phyloP scores from a whole-genome alignment of 2,113 vertebrate species.

The Daboia siamensis region DNA sequence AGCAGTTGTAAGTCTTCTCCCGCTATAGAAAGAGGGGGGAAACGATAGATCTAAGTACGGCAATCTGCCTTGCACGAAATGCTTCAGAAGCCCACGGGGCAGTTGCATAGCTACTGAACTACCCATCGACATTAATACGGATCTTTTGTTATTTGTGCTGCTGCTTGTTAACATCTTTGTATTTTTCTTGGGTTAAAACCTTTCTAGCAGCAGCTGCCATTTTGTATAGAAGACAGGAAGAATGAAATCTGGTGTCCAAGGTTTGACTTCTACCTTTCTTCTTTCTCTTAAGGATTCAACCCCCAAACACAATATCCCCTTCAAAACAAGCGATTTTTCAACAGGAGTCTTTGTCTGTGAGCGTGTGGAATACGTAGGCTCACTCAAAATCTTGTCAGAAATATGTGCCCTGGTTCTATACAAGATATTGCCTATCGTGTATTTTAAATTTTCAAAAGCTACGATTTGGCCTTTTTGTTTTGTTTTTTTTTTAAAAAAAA shows the following conservation, averaged over 20 bases:
- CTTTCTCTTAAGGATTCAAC: neutral
- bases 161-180: neutral
- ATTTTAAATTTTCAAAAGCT: neutral
- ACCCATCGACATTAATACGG: constrained; percentile 28
- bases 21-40: neutral
- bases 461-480: too few species aligned
- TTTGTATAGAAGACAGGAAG: neutral
- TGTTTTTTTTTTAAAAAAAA: neutral
- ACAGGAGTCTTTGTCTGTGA: neutral
- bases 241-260: neutral
- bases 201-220: neutral
- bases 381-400: neutral
- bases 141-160: constrained; percentile 3
- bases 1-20: neutral
- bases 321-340: neutral
- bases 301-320: neutral
- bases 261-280: constrained; percentile 1
- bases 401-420: neutral
- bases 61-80: neutral
- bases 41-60: neutral
- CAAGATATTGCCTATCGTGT: neutral
- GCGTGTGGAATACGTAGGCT: neutral
- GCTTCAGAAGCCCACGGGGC: fast-evolving
- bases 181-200: neutral
- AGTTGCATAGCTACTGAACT: neutral